Percentiles rank a stretch among this genome's conserved stretches.
These are phyloP conservation scores for Apis dorsata DNA, from an alignment of 1,140 invertebrate genomes.

Conservation along the genomic window DNA sequence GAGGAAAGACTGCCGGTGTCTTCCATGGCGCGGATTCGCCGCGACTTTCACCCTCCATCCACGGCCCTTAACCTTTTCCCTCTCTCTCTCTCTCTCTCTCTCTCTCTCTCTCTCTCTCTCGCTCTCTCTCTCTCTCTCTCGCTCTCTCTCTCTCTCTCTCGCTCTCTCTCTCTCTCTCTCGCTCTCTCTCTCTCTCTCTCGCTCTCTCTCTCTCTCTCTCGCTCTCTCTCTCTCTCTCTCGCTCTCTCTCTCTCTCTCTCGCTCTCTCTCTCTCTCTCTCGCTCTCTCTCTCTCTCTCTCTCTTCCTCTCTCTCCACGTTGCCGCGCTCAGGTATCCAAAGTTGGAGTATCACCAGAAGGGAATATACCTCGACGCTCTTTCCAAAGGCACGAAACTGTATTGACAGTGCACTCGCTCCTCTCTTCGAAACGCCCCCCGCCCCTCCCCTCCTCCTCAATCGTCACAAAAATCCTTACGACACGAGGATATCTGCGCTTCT, in stretches of 20 bases:
- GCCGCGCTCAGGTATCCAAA: conserved; percentile 37
- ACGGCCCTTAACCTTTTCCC: conserved; percentile 39
- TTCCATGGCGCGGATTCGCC: conserved; percentile 1
- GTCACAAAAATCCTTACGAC: neutral
- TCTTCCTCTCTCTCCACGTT: neutral
- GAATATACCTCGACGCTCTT: neutral
- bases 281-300: neutral
- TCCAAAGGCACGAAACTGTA: conserved; percentile 17
- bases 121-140: neutral
- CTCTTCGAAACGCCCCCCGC: neutral
- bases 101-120: too few relatives aligned
- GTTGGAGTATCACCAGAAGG: neutral
- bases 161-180: neutral
- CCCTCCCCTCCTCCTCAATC: too few relatives aligned
- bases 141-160: neutral
- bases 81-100: neutral
- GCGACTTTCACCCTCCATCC: conserved; percentile 29
- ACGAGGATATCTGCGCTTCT: too few relatives aligned
- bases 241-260: too few relatives aligned
- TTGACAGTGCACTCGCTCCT: neutral
- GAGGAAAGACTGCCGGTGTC: conserved; percentile 15
- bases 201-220: too few relatives aligned
- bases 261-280: too few relatives aligned
- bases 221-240: neutral
- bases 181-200: neutral